These are phyloP conservation scores for Typhlomys cinereus DNA, from an alignment of 2,113 vertebrate genomes.

Conservation along the genomic window DNA sequence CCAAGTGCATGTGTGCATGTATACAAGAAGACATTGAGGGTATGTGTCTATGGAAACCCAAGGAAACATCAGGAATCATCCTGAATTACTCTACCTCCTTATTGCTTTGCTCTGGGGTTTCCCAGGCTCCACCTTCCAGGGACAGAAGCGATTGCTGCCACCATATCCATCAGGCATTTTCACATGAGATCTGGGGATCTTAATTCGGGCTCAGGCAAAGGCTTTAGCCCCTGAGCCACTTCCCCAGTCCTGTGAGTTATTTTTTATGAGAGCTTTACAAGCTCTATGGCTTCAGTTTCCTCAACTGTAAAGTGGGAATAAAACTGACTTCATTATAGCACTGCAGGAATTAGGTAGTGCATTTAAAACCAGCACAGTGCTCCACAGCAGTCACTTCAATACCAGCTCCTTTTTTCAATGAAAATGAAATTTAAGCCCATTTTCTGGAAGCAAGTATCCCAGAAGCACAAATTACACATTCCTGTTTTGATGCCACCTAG, in stretches of 20 bases:
- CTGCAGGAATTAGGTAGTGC: background rate
- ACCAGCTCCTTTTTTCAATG: background rate
- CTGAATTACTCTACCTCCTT: too few relatives aligned
- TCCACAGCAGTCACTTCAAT: background rate
- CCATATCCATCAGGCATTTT: too few relatives aligned
- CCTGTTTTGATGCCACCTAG: conserved; percentile 1
- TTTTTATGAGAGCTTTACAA: background rate
- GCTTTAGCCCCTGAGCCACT: too few relatives aligned
- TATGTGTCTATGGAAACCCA: too few relatives aligned
- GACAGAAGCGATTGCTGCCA: too few relatives aligned
- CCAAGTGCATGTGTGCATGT: too few relatives aligned
- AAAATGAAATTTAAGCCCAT: conserved; percentile 54
- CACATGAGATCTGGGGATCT: too few relatives aligned
- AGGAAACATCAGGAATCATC: too few relatives aligned
- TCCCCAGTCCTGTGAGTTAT: background rate
- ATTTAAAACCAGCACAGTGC: background rate
- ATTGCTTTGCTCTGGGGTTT: too few relatives aligned
- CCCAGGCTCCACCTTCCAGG: too few relatives aligned
- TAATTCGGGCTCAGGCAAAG: too few relatives aligned
- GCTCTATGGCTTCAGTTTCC: background rate
- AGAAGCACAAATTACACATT: conserved; percentile 26
- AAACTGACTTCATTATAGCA: background rate
- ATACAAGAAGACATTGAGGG: too few relatives aligned
- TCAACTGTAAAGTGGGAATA: background rate
- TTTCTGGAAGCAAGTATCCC: conserved; percentile 37